Evolutionary conservation across 2,888 invertebrate species (phyloP), one percentile per base, ranked within the genome.

Genomic region (Tenthredo scrophulariae): DNA sequence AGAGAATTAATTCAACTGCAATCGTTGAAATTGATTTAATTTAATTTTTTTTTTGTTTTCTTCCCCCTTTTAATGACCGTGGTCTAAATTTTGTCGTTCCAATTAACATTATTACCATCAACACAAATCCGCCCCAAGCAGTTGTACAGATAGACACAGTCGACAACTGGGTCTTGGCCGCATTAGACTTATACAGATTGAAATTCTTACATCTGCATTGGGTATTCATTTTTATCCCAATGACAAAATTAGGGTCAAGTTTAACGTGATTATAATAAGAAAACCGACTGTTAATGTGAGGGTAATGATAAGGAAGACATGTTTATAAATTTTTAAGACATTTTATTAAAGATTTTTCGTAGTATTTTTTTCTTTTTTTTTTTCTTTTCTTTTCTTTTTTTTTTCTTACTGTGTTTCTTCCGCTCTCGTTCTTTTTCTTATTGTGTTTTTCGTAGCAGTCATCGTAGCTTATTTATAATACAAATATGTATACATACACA

Each of bases 311-410:
- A 26, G 7, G 5, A 13, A 79, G 5, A 22, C 26, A 58, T n/a
- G 13, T 37, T 33, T 54, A 33, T 37, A 46, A 46, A 80, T 91
- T 89, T 87, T 89, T 88, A 88, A 89, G 88, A 88, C 90, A 85
- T 88, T 91, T 91, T 92, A 91, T 91, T 91, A 88, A 89, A 89
- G 88, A 88, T 90, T 88, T 89, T 87, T 86, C 85, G 85, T 85
- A 72, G 86, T 85, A 87, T 84, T 29, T 75, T 18, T 15, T 75
- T 18, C 13, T 40, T 29, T 43, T 74, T 74, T 26, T 22, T 79
- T 54, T 10, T 50, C 33, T 37, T 26, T 75, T 15, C 13, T n/a
- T n/a, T 13, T 72, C 4, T n/a, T 43, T 22, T 40, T 72, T 26
- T 43, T 26, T 74, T 74, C 18, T 22, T 10, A n/a, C n/a, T 74